Conservation (phyloP, 2,113 vertebrate species). For the Dipodomys merriami region DNA sequence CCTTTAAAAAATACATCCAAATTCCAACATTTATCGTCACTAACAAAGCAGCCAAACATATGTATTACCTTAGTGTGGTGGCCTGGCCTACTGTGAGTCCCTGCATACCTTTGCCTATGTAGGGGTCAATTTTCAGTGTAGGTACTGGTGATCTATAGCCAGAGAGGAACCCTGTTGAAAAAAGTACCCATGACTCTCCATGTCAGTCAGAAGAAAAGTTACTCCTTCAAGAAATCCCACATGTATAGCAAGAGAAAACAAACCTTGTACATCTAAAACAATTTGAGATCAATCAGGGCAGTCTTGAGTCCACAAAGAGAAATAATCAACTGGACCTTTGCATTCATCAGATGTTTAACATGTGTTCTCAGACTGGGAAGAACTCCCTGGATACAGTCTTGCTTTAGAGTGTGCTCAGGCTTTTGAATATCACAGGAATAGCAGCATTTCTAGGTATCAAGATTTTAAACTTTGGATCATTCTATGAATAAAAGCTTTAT, state of each 20-base stretch:
- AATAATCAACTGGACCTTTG: neutral
- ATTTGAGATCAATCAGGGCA: neutral
- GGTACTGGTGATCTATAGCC: neutral
- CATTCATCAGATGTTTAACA: neutral
- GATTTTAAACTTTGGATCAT: neutral
- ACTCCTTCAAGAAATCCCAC: neutral
- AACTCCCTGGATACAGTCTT: neutral
- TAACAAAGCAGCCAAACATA: too few relatives aligned
- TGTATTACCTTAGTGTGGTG: neutral
- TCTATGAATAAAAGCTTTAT: neutral
- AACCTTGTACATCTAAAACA: neutral
- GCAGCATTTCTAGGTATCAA: neutral
- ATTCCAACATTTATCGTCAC: neutral
- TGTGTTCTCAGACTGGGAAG: neutral
- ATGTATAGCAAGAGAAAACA: slow-evolving; percentile 18
- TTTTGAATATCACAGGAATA: neutral
- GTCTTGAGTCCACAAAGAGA: neutral
- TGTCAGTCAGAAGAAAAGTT: neutral
- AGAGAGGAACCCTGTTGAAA: neutral
- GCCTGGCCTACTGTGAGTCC: neutral
- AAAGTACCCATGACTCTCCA: neutral
- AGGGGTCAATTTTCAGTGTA: neutral
- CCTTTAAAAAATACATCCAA: slow-evolving; percentile 18
- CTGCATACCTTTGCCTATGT: neutral
- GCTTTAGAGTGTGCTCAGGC: neutral